These are phyloP conservation scores for Sardinella longiceps DNA, from an alignment of 2,797 vertebrate species.

Conservation along the genomic window DNA sequence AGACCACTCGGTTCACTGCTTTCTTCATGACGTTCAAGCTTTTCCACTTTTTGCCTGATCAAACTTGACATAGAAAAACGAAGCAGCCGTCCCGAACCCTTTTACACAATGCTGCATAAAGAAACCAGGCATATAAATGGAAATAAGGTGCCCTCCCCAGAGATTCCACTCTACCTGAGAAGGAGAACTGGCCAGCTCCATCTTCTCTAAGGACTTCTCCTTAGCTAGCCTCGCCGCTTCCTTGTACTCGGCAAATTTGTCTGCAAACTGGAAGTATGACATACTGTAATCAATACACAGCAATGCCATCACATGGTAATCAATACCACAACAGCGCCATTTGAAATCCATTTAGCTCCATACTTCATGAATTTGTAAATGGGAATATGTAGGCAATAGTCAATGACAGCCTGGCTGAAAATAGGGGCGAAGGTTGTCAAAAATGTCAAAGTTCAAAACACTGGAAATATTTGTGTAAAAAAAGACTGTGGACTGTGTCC, in stretches of 20 bases:
- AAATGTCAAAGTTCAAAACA: not conserved
- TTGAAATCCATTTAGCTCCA: not conserved
- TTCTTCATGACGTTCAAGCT: not conserved
- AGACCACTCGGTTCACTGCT: not conserved
- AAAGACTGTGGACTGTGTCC: not conserved
- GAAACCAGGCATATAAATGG: not conserved
- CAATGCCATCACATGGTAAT: not conserved
- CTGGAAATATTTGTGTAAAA: not conserved
- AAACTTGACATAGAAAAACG: not conserved
- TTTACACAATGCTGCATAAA: not conserved
- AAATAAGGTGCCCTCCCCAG: conserved; percentile 40
- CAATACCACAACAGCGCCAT: not conserved
- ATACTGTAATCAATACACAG: conserved; percentile 10
- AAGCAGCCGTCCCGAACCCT: not conserved
- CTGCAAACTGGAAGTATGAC: conserved; percentile 86
- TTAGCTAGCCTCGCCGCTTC: conserved; percentile 96
- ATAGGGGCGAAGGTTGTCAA: not conserved
- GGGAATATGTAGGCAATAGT: not conserved
- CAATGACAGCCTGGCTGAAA: not conserved
- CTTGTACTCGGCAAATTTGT: conserved; percentile 98
- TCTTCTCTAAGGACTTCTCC: conserved; percentile 97
- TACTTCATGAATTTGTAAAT: not conserved
- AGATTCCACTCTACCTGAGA: conserved; percentile 84
- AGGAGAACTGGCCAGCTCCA: conserved; percentile 95
- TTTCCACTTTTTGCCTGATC: not conserved